phyloP scores from a whole-genome alignment of 2,888 invertebrate species.

The Cerastis leucographa region DNA sequence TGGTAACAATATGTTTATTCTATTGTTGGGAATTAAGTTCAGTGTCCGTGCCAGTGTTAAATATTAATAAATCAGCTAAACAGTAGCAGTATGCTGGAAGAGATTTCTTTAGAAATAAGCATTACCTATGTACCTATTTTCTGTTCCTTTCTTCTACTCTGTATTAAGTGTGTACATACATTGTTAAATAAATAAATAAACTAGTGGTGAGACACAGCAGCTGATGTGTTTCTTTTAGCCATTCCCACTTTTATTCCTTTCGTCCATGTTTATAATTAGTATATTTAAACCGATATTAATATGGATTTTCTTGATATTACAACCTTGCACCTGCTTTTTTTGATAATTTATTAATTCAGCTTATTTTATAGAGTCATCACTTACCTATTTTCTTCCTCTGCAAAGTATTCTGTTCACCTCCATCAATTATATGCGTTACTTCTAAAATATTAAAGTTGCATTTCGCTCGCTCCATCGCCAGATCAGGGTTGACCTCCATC shows the following conservation, averaged over 20 bases:
- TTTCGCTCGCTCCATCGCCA: constrained; percentile 92
- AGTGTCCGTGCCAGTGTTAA: too few relatives aligned
- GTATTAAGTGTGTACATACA: too few relatives aligned
- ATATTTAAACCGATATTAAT: too few relatives aligned
- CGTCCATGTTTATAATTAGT: not conserved
- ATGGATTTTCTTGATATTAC: not conserved
- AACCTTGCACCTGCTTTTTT: not conserved
- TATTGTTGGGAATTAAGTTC: not conserved
- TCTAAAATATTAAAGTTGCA: constrained; percentile 94
- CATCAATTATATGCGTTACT: constrained; percentile 94
- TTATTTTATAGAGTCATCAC: constrained; percentile 27
- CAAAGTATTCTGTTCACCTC: constrained; percentile 92
- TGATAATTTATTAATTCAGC: not conserved
- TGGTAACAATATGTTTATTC: not conserved
- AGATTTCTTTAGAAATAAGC: too few relatives aligned
- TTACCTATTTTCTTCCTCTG: constrained; percentile 90
- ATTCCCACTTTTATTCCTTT: not conserved
- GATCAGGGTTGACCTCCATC: constrained; percentile 91
- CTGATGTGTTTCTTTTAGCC: not conserved
- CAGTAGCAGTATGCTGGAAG: too few relatives aligned
- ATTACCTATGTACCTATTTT: too few relatives aligned
- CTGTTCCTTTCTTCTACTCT: too few relatives aligned
- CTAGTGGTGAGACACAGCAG: too few relatives aligned
- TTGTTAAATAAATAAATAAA: too few relatives aligned
- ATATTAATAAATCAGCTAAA: too few relatives aligned